These are phyloP conservation scores for Cuculus canorus DNA, from an alignment of 2,797 vertebrate species.

Conservation along the genomic window DNA sequence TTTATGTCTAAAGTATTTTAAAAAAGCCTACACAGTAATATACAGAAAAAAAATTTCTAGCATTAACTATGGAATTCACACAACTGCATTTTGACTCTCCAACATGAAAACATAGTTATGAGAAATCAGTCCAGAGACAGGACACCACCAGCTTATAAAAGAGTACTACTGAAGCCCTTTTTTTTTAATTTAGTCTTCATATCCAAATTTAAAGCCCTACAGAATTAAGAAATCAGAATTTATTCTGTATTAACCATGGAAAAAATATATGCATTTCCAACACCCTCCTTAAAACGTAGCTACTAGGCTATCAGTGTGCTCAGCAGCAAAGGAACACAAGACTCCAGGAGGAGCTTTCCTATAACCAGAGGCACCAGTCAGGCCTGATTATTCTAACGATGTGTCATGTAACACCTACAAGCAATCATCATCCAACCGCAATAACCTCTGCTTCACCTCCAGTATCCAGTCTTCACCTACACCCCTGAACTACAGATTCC, in stretches of 20 bases:
- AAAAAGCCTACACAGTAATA: neutral
- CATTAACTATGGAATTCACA: neutral
- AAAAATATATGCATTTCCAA: neutral
- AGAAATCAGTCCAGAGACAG: neutral
- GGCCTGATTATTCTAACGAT: neutral
- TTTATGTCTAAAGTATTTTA: neutral
- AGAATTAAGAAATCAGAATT: neutral
- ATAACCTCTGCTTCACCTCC: constrained; percentile 22
- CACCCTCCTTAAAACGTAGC: neutral
- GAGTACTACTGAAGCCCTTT: neutral
- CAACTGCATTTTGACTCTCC: neutral
- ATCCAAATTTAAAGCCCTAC: neutral
- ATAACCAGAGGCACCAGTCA: neutral
- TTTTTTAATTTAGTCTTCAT: neutral
- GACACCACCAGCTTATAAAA: neutral
- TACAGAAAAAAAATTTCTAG: neutral
- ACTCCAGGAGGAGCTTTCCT: neutral
- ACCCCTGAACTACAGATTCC: neutral
- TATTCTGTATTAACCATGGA: neutral
- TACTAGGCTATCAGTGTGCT: neutral
- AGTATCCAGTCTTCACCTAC: neutral
- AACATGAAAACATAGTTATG: neutral
- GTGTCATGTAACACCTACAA: neutral
- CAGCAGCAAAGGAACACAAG: neutral
- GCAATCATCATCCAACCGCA: neutral